Percentiles rank a stretch among this genome's conserved stretches.
Evolutionary conservation across 1,140 invertebrate species (phyloP).

Genomic region (Battus philenor): DNA sequence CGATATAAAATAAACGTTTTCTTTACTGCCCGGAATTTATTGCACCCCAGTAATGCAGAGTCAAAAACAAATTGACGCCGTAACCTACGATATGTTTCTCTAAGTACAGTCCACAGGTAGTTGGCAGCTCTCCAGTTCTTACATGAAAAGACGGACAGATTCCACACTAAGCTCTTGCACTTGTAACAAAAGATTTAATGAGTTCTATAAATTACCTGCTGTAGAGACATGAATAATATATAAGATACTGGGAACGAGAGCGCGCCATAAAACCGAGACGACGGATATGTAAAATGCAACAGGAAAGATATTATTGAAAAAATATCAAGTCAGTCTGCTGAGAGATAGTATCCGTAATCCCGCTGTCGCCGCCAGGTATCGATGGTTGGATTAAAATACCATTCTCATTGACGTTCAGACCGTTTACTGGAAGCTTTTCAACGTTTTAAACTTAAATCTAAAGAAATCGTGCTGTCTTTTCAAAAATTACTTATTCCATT

Average conservation of each 20-base stretch:
- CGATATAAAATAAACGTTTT: constrained; percentile 21
- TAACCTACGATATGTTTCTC: constrained; percentile 42
- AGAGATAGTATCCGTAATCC: constrained; percentile 48
- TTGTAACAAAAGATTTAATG: constrained; percentile 49
- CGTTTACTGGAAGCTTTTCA: constrained; percentile 39
- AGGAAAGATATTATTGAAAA: constrained; percentile 34
- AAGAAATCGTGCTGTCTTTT: too few species aligned
- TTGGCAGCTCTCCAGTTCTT: constrained; percentile 60
- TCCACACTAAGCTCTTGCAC: constrained; percentile 42
- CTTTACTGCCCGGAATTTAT: constrained; percentile 31
- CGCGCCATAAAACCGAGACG: constrained; percentile 17
- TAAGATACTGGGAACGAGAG: constrained; percentile 4
- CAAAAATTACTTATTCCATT: too few species aligned
- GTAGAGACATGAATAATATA: constrained; percentile 26
- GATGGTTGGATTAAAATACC: constrained; percentile 66
- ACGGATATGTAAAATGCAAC: constrained; percentile 24
- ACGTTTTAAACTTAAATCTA: neutral
- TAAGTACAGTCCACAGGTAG: constrained; percentile 63
- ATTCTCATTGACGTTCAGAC: constrained; percentile 59
- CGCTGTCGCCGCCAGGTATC: constrained; percentile 53
- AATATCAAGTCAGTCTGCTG: constrained; percentile 38
- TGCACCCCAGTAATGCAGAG: constrained; percentile 24
- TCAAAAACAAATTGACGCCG: constrained; percentile 48
- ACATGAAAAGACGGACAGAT: constrained; percentile 56
- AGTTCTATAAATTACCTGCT: constrained; percentile 25